These are phyloP conservation scores for Chelon labrosus DNA, from an alignment of 2,797 vertebrate genomes.

Conservation along the genomic window DNA sequence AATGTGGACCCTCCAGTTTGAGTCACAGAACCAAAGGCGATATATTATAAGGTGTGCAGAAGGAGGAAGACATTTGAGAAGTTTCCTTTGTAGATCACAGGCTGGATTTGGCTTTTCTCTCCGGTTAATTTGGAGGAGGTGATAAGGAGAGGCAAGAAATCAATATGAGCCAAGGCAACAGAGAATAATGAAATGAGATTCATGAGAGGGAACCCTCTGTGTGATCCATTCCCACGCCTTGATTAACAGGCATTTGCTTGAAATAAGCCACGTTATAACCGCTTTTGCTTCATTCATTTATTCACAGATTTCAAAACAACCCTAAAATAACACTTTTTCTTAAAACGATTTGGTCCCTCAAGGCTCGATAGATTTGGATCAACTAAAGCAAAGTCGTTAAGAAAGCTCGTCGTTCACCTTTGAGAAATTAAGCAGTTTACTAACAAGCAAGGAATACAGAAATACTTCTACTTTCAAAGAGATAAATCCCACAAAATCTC, in stretches of 20 bases:
- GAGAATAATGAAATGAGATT: conserved; percentile 54
- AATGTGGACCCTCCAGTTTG: background rate
- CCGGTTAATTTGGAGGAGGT: conserved; percentile 56
- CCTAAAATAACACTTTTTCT: conserved; percentile 79
- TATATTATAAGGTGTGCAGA: conserved; percentile 19
- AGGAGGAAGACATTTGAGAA: conserved; percentile 30
- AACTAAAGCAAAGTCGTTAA: conserved; percentile 76
- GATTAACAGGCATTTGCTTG: conserved; percentile 30
- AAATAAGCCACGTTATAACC: conserved; percentile 46
- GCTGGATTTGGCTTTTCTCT: conserved; percentile 46
- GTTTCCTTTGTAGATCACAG: conserved; percentile 49
- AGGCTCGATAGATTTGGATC: conserved; percentile 76
- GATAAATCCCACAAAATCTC: conserved; percentile 77
- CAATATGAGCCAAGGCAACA: conserved; percentile 43
- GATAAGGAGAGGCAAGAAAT: conserved; percentile 61
- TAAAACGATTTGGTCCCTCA: conserved; percentile 82
- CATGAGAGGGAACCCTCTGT: conserved; percentile 32
- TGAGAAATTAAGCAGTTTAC: conserved; percentile 71
- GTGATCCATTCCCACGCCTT: conserved; percentile 37
- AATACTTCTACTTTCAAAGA: conserved; percentile 76
- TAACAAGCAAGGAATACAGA: conserved; percentile 83
- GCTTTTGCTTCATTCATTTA: conserved; percentile 82
- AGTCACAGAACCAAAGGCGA: background rate
- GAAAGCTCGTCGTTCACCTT: conserved; percentile 68
- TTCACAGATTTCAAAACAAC: conserved; percentile 85